These are phyloP conservation scores for Agapornis roseicollis DNA, from an alignment of 2,113 vertebrate species.

Conservation along the genomic window DNA sequence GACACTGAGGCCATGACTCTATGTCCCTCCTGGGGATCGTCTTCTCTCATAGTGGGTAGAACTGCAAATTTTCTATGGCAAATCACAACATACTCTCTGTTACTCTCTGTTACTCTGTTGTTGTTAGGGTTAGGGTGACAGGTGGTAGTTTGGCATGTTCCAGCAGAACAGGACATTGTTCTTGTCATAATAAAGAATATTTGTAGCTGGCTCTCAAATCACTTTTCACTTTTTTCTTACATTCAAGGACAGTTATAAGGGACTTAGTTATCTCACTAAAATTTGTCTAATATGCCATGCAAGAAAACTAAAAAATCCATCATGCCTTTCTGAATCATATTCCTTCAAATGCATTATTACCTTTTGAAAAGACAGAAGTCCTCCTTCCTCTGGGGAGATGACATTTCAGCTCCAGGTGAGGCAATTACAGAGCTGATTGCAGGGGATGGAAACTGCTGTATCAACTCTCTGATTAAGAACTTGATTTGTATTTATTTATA, in stretches of 20 bases:
- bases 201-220: neutral
- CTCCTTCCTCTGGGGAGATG: slow-evolving; percentile 21
- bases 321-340: neutral
- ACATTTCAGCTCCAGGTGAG: slow-evolving; percentile 40
- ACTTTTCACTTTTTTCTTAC: neutral
- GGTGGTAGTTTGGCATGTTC: neutral
- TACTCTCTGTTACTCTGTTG: no score
- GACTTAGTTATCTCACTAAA: neutral
- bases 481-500: slow-evolving; percentile 61
- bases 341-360: slow-evolving; percentile 23
- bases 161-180: neutral
- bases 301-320: neutral
- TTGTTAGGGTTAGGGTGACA: neutral
- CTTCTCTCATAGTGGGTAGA: neutral
- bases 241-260: neutral
- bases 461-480: slow-evolving; percentile 44
- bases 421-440: slow-evolving; percentile 64
- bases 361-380: slow-evolving; percentile 28
- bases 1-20: neutral
- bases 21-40: neutral
- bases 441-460: slow-evolving; percentile 32
- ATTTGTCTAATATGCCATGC: neutral
- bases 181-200: neutral
- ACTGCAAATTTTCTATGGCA: neutral
- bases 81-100: neutral